Percentiles rank a stretch among this genome's conserved stretches.
phyloP scores from a whole-genome alignment of 1,140 invertebrate genomes.

The Dreissena polymorpha region DNA sequence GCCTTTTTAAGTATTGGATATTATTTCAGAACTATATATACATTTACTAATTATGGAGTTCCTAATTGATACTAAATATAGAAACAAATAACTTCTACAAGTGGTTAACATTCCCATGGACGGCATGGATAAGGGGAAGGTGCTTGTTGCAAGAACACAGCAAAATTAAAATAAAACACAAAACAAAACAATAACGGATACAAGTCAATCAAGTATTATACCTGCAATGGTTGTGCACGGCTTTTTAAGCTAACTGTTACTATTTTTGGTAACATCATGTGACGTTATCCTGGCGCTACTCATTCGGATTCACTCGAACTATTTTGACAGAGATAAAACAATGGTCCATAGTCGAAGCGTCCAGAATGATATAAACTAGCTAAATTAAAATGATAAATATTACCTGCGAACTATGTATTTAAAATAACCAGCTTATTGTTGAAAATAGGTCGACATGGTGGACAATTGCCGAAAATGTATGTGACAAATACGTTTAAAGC shows the following conservation, averaged over 20 bases:
- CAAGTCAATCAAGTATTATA: not conserved
- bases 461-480: conserved; percentile 4
- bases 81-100: not conserved
- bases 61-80: conserved; percentile 28
- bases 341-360: not conserved
- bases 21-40: conserved; percentile 2
- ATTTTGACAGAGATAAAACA: not conserved
- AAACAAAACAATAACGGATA: conserved; percentile 8
- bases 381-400: no score
- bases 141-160: conserved; percentile 5
- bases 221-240: not conserved
- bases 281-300: not conserved
- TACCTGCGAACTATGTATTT: no score
- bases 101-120: conserved; percentile 21
- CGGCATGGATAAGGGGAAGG: conserved; percentile 33
- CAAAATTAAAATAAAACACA: conserved; percentile 7
- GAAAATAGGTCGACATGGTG: not conserved
- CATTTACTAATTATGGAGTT: conserved; percentile 15
- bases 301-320: conserved; percentile 1
- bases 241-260: not conserved
- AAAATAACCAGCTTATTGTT: not conserved
- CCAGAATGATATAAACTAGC: no score
- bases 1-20: not conserved
- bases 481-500: not conserved
- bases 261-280: not conserved